These are phyloP conservation scores for Drosophila nebulosa DNA, from an alignment of 1,140 invertebrate species.

Conservation along the genomic window DNA sequence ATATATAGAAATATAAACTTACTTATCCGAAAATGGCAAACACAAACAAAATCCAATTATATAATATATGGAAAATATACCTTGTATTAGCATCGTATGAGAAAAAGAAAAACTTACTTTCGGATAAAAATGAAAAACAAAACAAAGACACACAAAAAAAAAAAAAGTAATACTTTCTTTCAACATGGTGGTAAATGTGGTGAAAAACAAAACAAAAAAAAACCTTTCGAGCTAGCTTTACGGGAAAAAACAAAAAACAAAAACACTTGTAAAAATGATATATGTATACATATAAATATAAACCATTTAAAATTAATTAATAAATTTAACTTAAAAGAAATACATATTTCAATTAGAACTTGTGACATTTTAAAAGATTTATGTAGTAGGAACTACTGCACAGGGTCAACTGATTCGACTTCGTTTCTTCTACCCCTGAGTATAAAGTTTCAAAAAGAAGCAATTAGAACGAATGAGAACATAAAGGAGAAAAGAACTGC, in stretches of 20 bases:
- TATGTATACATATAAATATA: slow-evolving; percentile 75
- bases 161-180: background rate
- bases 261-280: slow-evolving; percentile 73
- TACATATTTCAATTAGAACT: background rate
- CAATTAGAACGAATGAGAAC: background rate
- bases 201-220: slow-evolving; percentile 26
- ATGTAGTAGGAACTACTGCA: no score
- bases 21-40: slow-evolving; percentile 10
- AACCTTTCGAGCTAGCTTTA: slow-evolving; percentile 70
- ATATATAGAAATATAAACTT: slow-evolving; percentile 5
- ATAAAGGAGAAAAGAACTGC: background rate
- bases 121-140: slow-evolving; percentile 6
- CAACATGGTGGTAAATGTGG: slow-evolving; percentile 39
- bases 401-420: background rate
- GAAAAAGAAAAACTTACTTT: background rate
- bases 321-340: slow-evolving; percentile 64
- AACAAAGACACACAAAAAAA: slow-evolving; percentile 28
- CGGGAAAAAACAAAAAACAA: slow-evolving; percentile 12
- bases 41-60: slow-evolving; percentile 5
- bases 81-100: slow-evolving; percentile 41
- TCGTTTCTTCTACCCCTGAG: background rate
- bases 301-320: slow-evolving; percentile 68
- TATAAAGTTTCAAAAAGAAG: background rate
- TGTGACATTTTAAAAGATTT: background rate
- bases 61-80: slow-evolving; percentile 31